Evolutionary conservation across 2,113 vertebrate genomes (phyloP), one percentile per base, ranked within the genome.

Genomic region (Mohoua ochrocephala): DNA sequence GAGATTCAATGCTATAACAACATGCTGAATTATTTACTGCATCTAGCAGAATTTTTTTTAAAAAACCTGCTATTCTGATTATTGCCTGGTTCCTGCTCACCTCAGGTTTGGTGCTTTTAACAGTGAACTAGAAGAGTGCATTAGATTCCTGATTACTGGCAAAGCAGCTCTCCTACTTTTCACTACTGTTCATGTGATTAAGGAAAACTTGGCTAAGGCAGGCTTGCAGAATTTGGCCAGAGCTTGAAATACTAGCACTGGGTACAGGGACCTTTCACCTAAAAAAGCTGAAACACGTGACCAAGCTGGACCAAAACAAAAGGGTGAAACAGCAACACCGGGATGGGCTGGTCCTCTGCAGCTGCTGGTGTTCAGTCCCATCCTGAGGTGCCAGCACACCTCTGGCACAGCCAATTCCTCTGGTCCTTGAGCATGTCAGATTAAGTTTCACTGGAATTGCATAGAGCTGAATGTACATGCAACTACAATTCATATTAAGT

Each of bases 381-480:
- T 24, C 80, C 41, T 18, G 27, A 26, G 24, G 24, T 37, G 75
- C 76, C 82, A 53, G 22, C 70, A 50, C 63, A 19, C 22, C 74
- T 79, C 79, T 63, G 71, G 44, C 78, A 87, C 81, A 84, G 78
- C 70, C 71, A 37, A 26, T n/a, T 42, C 10, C 73, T 63, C 52
- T 41, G 42, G 42, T 35, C 56, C 68, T 17, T 7, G 42, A 89
- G 94, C 52, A 78, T 17, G 44, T 74, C 81, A 84, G 56, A n/a
- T 37, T 35, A 56, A 77, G 63, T 77, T 86, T 83, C 71, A 81
- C 84, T 83, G 77, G 45, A 56, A 91, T 83, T 94, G 89, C 95
- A 92, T 93, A 94, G 95, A 92, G 89, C 79, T 81, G 37, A 84
- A 65, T 57, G 56, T 82, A 85, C 94, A 94, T 96, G 90, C 94